Percentiles rank a stretch among this genome's conserved stretches.
Conservation (phyloP, 2,888 invertebrate genomes). For the Lepetodrilus schrolli region DNA sequence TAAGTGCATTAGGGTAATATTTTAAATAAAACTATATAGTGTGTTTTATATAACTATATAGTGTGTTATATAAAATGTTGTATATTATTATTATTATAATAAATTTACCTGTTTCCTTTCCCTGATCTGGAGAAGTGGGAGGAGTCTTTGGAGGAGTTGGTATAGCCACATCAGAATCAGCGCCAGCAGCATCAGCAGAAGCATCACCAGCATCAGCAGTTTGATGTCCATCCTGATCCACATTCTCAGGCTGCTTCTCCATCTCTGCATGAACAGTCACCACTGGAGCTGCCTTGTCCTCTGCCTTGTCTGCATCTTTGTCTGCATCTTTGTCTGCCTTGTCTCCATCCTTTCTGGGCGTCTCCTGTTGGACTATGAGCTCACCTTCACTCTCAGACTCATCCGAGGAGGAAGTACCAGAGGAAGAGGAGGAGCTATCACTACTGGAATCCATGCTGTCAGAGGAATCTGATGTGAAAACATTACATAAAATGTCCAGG, state of each 20-base stretch:
- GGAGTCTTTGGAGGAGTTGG: neutral
- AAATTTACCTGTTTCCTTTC: neutral
- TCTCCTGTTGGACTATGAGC: neutral
- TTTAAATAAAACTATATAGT: too few species aligned
- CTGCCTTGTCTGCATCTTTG: neutral
- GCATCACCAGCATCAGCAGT: neutral
- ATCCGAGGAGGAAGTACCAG: constrained; percentile 37
- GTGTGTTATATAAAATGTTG: too few species aligned
- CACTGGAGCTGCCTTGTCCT: neutral
- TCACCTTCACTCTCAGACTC: constrained; percentile 31
- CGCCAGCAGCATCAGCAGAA: neutral
- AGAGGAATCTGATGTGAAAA: too few species aligned
- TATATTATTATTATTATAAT: neutral
- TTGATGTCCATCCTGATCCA: neutral
- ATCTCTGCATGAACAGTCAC: neutral
- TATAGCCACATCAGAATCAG: neutral
- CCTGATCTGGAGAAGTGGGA: neutral
- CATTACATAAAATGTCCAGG: too few species aligned
- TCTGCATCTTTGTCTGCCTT: neutral
- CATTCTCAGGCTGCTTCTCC: neutral
- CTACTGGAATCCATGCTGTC: constrained; percentile 41
- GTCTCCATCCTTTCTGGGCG: neutral
- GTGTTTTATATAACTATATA: too few species aligned
- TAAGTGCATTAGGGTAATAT: too few species aligned
- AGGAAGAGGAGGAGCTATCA: constrained; percentile 40